These are phyloP conservation scores for Physeter macrocephalus DNA, from an alignment of 2,113 vertebrate genomes.

Conservation along the genomic window DNA sequence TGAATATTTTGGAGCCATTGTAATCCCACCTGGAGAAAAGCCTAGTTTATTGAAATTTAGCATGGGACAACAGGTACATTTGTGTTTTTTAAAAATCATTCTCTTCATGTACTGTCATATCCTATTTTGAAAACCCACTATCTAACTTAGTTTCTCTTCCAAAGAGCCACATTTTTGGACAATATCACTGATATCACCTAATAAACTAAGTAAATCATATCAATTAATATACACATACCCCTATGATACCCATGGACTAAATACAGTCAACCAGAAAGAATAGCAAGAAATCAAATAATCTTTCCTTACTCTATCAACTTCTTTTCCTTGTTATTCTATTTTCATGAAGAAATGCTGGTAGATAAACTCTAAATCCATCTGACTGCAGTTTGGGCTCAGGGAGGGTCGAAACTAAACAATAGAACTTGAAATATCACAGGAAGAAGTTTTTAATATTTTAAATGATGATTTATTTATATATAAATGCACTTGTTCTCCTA, in stretches of 20 bases:
- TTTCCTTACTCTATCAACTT: neutral
- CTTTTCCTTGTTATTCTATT: neutral
- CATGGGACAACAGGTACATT: neutral
- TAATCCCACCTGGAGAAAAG: slow-evolving; percentile 7
- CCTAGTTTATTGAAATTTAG: neutral
- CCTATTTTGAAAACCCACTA: neutral
- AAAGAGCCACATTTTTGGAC: neutral
- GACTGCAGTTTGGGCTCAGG: neutral
- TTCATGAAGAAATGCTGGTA: slow-evolving; percentile 25
- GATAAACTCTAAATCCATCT: neutral
- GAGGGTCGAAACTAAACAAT: neutral
- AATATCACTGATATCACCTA: neutral
- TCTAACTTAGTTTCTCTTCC: neutral
- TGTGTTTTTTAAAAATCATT: neutral
- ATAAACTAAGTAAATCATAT: neutral
- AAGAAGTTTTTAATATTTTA: slow-evolving; percentile 52
- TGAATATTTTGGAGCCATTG: neutral
- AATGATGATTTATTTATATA: slow-evolving; percentile 55
- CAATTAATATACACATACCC: neutral
- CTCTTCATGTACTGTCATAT: neutral
- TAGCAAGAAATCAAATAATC: neutral
- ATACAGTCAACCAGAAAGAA: neutral
- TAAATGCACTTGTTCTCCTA: slow-evolving; percentile 18
- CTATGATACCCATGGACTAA: neutral
- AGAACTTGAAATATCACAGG: slow-evolving; percentile 21